Percentiles rank a stretch among this genome's conserved stretches.
Evolutionary conservation across 2,888 invertebrate genomes (phyloP).

Genomic region (Drosophila paramelanica): DNA sequence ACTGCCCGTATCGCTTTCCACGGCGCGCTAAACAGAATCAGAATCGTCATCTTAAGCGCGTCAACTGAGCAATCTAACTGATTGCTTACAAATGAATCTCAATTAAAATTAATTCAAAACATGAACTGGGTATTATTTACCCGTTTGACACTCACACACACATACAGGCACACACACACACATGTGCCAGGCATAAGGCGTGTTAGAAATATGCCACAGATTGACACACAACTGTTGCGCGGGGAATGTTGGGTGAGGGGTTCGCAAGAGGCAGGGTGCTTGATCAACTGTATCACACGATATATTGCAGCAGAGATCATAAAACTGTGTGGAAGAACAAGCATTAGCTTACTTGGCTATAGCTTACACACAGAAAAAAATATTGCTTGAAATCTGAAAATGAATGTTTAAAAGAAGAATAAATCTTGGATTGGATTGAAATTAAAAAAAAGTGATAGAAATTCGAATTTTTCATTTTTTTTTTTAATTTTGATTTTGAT

Average conservation of each 20-base stretch:
- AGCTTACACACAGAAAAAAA: not conserved
- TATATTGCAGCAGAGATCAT: conserved; percentile 25
- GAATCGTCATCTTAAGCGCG: conserved; percentile 64
- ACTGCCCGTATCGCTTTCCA: not conserved
- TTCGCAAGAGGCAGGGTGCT: not conserved
- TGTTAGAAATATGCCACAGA: conserved; percentile 74
- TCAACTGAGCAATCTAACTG: conserved; percentile 75
- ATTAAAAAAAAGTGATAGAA: too few species aligned
- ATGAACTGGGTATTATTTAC: conserved; percentile 81
- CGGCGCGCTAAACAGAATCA: conserved; percentile 51
- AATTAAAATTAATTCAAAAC: conserved; percentile 81
- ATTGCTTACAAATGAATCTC: conserved; percentile 81
- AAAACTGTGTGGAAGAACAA: conserved; percentile 10
- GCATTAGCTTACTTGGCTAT: not conserved
- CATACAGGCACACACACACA: conserved; percentile 3
- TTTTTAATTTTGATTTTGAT: too few species aligned
- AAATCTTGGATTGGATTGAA: too few species aligned
- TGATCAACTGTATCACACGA: conserved; percentile 55
- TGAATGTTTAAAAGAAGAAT: too few species aligned
- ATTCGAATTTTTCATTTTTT: too few species aligned
- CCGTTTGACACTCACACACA: conserved; percentile 67
- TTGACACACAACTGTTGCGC: conserved; percentile 73
- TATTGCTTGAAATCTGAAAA: too few species aligned
- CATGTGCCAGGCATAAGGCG: conserved; percentile 17
- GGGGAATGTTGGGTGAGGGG: not conserved